Base-by-base conservation (phyloP, 2,797 vertebrate genomes). In the Enteromius mattozi region DNA sequence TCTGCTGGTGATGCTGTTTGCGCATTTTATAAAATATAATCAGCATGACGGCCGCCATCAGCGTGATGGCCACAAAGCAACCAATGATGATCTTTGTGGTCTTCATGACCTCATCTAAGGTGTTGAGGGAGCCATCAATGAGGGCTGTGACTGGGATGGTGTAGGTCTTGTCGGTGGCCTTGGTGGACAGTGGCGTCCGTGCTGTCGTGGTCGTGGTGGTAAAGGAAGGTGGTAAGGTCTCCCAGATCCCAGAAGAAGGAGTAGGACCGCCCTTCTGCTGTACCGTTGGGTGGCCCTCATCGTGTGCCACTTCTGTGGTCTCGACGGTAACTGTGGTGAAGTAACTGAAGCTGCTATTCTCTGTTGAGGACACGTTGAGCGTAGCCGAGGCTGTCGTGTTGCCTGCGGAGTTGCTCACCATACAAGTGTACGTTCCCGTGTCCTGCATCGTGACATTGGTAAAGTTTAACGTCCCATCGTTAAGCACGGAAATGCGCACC, bases 21-120 rank as follows among this genome's bases (percentile, higher is more conserved):
- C 98, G 96, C 98, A 99, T 99, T 95, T 99, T 99, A 95, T 99
- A 99, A 95, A 99, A 99, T 92, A 99, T 99, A 74, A 99, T 98
- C 87, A 99, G 93, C 98, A 99, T 99, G 92, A 99, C 98, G 1
- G 98, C 98, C 63, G 98, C 98, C 98, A 99, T 99, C 8, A 99
- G 97, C 2, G 98, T 99, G 91, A 99, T 99, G 90, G 98, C 98
- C 88, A 99, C 98, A 87, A 99, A 99, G 95, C 98, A 99, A 92
- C 98, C 98, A 85, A 99, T 99, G 89, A 99, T 99, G 92, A 99
- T 99, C 95, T 99, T 99, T 87, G 98, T 99, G 56, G 98, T 99
- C 94, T 99, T 99, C 98, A 99, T 99, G 85, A 99, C 98, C 93
- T 99, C 98, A 86, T 99, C 98, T 84, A 99, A 95, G 85, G 98